Evolutionary conservation across 2,113 vertebrate species (phyloP).

Genomic region (Anolis sagrei): DNA sequence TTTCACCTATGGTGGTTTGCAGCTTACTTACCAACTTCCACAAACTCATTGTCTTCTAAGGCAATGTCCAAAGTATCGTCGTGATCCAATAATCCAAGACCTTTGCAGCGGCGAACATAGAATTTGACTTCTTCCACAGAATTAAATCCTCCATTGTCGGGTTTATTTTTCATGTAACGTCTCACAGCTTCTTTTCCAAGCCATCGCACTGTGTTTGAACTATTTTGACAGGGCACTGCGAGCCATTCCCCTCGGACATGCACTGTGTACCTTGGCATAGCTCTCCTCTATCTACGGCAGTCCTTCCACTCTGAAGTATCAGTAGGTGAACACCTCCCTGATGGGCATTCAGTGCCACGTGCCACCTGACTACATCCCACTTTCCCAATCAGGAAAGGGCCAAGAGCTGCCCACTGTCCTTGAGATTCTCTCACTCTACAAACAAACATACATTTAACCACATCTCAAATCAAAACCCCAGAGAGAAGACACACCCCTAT

Average conservation of each 20-base stretch:
- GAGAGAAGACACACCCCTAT: slow-evolving; percentile 50
- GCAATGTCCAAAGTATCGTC: slow-evolving; percentile 89
- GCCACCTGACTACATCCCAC: not conserved
- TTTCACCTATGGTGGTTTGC: accelerated
- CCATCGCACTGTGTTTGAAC: slow-evolving; percentile 79
- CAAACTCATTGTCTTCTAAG: slow-evolving; percentile 96
- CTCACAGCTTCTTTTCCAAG: slow-evolving; percentile 90
- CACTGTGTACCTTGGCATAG: slow-evolving; percentile 92
- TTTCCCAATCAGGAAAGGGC: slow-evolving; percentile 20
- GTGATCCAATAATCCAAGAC: slow-evolving; percentile 87
- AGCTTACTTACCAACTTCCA: slow-evolving; percentile 90
- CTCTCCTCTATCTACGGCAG: not conserved
- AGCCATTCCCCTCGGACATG: slow-evolving; percentile 96
- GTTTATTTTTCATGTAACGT: slow-evolving; percentile 94
- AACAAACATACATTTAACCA: slow-evolving; percentile 40
- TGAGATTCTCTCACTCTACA: slow-evolving; percentile 29
- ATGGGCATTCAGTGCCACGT: not conserved
- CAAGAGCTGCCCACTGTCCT: slow-evolving; percentile 25
- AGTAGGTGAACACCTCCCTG: not conserved
- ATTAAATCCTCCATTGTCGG: slow-evolving; percentile 89
- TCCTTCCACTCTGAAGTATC: not conserved
- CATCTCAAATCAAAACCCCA: slow-evolving; percentile 43
- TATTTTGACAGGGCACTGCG: slow-evolving; percentile 86
- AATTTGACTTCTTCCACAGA: slow-evolving; percentile 84
- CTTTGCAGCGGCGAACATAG: slow-evolving; percentile 88